A percentile compares a stretch with the other conserved stretches of the same genome.
Conservation (phyloP, 2,113 vertebrate genomes). For the Amazona vittata region DNA sequence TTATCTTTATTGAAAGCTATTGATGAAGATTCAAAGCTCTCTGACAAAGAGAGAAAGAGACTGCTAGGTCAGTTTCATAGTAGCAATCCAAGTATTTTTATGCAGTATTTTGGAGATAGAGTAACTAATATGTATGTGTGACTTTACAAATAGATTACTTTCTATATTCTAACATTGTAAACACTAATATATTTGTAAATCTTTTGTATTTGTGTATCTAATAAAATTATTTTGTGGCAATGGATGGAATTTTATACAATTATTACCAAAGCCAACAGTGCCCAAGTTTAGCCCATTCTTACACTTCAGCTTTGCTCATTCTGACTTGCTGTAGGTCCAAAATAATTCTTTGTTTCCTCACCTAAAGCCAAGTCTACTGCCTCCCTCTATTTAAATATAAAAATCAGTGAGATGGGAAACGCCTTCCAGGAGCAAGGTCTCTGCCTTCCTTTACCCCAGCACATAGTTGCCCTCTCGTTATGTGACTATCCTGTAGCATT, state of each 20-base stretch:
- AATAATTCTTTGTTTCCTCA: neutral
- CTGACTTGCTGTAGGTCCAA: neutral
- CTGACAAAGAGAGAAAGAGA: constrained; percentile 88
- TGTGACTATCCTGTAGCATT: rapidly evolving
- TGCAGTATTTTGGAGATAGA: constrained; percentile 92
- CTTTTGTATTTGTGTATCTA: constrained; percentile 65
- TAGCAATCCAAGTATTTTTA: constrained; percentile 90
- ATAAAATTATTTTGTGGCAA: constrained; percentile 74
- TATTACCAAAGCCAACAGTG: neutral
- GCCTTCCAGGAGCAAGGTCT: neutral
- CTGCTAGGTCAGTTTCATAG: constrained; percentile 90
- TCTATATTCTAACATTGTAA: constrained; percentile 24
- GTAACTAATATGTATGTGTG: constrained; percentile 76
- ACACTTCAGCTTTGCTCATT: neutral
- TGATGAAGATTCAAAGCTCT: constrained; percentile 87
- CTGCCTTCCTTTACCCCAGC: neutral
- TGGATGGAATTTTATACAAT: neutral
- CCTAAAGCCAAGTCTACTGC: neutral
- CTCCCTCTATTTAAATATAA: neutral
- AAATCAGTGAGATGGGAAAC: neutral
- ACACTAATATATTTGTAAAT: constrained; percentile 64
- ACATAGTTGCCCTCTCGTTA: neutral
- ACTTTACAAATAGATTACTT: constrained; percentile 14
- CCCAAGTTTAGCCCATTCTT: neutral
- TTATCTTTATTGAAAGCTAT: constrained; percentile 85